phyloP scores from a whole-genome alignment of 2,888 invertebrate species.

The Nomada hirtipes region DNA sequence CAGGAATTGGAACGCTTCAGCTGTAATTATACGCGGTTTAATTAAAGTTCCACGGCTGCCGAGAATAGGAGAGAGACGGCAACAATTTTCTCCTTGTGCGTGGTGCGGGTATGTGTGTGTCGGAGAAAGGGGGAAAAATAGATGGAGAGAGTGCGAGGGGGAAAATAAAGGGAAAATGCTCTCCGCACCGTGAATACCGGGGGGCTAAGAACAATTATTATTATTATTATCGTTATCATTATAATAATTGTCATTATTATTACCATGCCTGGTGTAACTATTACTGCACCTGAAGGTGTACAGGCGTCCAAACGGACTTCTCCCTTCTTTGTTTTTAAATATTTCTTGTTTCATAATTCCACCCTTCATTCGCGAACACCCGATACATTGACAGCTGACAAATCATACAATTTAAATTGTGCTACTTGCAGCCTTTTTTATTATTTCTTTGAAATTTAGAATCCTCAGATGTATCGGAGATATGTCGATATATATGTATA shows the following conservation, averaged over 20 bases:
- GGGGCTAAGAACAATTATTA: slow-evolving; percentile 48
- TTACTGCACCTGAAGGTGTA: slow-evolving; percentile 35
- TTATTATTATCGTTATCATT: slow-evolving; percentile 36
- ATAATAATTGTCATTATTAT: slow-evolving; percentile 50
- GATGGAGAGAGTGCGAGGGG: neutral
- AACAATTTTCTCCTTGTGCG: slow-evolving; percentile 1
- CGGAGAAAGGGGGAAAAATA: neutral
- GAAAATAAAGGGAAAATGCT: neutral
- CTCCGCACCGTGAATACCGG: slow-evolving; percentile 17
- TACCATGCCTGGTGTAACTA: slow-evolving; percentile 53
- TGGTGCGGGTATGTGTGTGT: neutral
- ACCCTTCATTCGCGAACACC: slow-evolving; percentile 17
- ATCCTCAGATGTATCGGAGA: too few relatives aligned
- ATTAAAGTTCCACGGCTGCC: slow-evolving; percentile 56
- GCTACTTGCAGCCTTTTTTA: too few relatives aligned
- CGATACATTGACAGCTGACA: too few relatives aligned
- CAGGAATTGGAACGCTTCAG: slow-evolving; percentile 47
- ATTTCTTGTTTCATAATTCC: slow-evolving; percentile 11
- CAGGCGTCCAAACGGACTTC: slow-evolving; percentile 41
- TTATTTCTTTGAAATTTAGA: too few relatives aligned
- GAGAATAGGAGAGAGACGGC: slow-evolving; percentile 3
- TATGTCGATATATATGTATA: too few relatives aligned
- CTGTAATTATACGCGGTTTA: slow-evolving; percentile 62
- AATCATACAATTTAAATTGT: too few relatives aligned
- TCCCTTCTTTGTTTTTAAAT: slow-evolving; percentile 39